A percentile compares a stretch with the other conserved stretches of the same genome.
These are phyloP conservation scores for Carabus problematicus DNA, from an alignment of 2,888 invertebrate genomes.

Conservation along the genomic window DNA sequence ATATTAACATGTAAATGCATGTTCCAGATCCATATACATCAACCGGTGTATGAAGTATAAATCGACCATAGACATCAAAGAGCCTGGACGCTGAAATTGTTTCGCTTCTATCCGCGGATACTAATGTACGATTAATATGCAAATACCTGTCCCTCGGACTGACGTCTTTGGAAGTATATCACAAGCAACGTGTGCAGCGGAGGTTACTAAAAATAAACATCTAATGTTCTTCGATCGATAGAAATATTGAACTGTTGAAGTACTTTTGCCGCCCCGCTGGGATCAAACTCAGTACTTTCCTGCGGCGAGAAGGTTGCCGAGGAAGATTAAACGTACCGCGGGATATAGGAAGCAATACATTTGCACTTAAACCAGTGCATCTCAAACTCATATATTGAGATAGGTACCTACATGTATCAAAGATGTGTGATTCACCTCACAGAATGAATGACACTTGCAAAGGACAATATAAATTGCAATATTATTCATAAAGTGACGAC, in stretches of 20 bases:
- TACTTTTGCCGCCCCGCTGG: conserved; percentile 17
- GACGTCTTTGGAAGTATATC: conserved; percentile 24
- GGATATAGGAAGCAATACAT: not conserved
- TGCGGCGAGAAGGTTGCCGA: conserved; percentile 11
- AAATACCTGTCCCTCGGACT: conserved; percentile 9
- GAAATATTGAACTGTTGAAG: no score
- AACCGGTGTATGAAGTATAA: conserved; percentile 15
- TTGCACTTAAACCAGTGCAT: no score
- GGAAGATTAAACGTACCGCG: conserved; percentile 23
- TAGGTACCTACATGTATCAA: no score
- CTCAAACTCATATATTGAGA: no score
- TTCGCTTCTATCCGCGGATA: conserved; percentile 8
- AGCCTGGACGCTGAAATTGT: conserved; percentile 7
- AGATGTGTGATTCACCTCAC: no score
- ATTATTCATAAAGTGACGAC: no score
- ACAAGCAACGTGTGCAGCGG: conserved; percentile 1
- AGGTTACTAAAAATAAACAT: no score
- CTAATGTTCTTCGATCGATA: no score
- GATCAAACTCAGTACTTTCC: conserved; percentile 26
- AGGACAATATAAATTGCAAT: no score
- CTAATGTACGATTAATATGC: conserved; percentile 30
- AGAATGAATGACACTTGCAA: no score
- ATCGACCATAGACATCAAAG: conserved; percentile 27
- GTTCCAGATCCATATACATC: conserved; percentile 14
- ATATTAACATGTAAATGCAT: conserved; percentile 21